phyloP scores from a whole-genome alignment of 1,140 invertebrate genomes.

The Panagrolaimus sp. region DNA sequence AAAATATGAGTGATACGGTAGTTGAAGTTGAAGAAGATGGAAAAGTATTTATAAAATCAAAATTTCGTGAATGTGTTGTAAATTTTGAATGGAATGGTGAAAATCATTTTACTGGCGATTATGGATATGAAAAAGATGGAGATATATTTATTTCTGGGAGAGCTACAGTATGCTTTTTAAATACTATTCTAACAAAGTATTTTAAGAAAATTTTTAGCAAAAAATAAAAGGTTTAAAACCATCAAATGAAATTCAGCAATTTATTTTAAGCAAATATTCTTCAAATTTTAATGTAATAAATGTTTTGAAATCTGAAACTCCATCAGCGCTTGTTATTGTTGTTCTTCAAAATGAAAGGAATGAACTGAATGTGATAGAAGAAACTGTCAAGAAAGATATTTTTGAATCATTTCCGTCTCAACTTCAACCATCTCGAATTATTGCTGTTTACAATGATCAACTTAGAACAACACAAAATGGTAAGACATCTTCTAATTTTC shows the following conservation, averaged over 20 bases:
- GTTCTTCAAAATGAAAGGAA: neutral
- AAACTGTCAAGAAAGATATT: neutral
- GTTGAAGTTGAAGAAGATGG: too few relatives aligned
- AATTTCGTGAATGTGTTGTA: too few relatives aligned
- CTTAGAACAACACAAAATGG: neutral
- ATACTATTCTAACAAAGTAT: neutral
- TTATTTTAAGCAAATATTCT: too few relatives aligned
- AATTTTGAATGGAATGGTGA: neutral
- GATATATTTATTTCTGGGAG: neutral
- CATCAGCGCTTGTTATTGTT: neutral
- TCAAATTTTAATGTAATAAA: neutral
- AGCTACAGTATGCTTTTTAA: neutral
- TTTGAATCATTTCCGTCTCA: neutral
- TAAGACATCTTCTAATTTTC: neutral
- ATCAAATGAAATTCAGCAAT: neutral
- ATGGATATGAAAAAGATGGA: neutral
- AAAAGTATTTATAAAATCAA: too few relatives aligned
- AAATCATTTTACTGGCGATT: neutral
- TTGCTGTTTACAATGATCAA: neutral
- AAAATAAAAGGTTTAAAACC: neutral
- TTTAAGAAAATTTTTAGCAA: neutral
- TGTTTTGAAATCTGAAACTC: neutral
- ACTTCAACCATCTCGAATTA: neutral
- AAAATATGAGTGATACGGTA: too few relatives aligned
- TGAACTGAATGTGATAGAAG: neutral